Base-by-base conservation (phyloP, 2,113 vertebrate genomes). In the Neotoma lepida region DNA sequence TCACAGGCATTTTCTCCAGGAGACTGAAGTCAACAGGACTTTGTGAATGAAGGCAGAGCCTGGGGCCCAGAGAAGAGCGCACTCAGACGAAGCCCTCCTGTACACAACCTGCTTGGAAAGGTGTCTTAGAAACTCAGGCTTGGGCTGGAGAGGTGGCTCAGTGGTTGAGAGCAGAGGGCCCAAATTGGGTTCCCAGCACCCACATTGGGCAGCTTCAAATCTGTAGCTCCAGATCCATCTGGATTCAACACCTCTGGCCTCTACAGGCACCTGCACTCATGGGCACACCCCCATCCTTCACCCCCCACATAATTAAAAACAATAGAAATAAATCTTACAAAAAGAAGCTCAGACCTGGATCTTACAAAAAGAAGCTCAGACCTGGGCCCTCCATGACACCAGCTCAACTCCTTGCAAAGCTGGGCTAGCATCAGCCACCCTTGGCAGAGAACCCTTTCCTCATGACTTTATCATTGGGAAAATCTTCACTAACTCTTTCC, bases 401-500 rank as follows among this genome's bases (percentile, higher is more conserved):
- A 63, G 74, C 70, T 76, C 39, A 70, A 63, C 49, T n/a, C 22
- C 66, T 51, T n/a, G 22, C 20, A 5, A n/a, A 63, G 51, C 88
- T n/a, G 56, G 26, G 33, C 28, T n/a, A 44, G 22, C 39, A 17
- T 87, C 63, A 70, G 2, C 39, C 20, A 26, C 49, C 26, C 22
- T 22, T 15, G 13, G 68, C 33, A 44, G 70, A 86, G 77, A 95
- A 35, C 14, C 35, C 2, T 41, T 84, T 35, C 2, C 24, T 66
- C 5, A 70, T 51, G n/a, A 13, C 64, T 89, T 54, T 88, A 63
- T 49, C 51, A 6, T n/a, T 77, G 70, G 80, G 78, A 89, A 66
- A 84, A 56, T 74, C 26, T 64, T 24, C 46, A 20, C 56, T 80
- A 89, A 10, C 58, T 88, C 84, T 61, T 95, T 88, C 85, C 93